Conservation (phyloP, 2,113 vertebrate species). For the Ivindomyrus marchei region DNA sequence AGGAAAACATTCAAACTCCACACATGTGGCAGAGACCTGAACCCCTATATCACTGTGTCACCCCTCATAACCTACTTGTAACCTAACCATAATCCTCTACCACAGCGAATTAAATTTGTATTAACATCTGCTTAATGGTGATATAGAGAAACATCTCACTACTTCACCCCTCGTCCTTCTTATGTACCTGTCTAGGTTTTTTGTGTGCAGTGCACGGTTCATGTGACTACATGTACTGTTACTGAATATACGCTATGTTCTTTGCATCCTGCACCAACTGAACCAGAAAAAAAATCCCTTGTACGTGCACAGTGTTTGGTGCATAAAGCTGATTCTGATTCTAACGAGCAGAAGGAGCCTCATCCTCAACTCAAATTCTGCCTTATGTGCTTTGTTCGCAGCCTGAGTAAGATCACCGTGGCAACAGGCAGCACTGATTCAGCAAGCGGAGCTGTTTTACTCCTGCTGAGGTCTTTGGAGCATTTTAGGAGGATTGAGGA, state of each 20-base stretch:
- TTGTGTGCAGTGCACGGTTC: background rate
- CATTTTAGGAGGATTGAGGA: conserved; percentile 54
- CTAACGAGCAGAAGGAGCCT: background rate
- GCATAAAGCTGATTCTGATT: background rate
- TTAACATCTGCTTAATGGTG: background rate
- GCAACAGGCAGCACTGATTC: background rate
- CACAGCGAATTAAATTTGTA: background rate
- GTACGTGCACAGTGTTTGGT: background rate
- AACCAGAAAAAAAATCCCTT: background rate
- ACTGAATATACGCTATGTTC: background rate
- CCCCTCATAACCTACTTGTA: background rate
- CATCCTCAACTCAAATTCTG: background rate
- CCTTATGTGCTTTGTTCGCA: conserved; percentile 41
- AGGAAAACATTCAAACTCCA: no score
- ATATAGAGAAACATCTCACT: background rate
- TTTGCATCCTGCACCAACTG: background rate
- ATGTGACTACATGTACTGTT: background rate
- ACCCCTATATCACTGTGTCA: background rate
- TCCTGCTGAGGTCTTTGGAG: conserved; percentile 51
- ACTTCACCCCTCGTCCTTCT: background rate
- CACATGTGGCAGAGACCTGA: background rate
- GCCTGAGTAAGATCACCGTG: conserved; percentile 56
- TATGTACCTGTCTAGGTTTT: background rate
- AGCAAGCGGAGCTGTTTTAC: conserved; percentile 21
- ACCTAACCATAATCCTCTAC: background rate